Conservation (phyloP, 2,113 vertebrate genomes). For the Scomber japonicus region DNA sequence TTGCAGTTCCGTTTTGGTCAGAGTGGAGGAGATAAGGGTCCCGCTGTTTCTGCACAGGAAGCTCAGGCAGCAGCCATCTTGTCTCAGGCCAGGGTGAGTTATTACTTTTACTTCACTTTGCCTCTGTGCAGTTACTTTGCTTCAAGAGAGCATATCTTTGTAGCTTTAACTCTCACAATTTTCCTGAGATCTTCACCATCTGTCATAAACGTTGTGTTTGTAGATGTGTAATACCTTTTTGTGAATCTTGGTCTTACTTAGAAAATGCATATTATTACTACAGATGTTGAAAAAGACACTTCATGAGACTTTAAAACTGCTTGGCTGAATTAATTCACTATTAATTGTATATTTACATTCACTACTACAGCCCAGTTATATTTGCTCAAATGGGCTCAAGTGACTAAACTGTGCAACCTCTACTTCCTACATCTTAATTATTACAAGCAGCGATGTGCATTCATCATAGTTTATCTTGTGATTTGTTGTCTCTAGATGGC, state of each 20-base stretch:
- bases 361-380: no score
- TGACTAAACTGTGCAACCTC: no score
- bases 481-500: slow-evolving; percentile 88
- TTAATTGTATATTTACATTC: no score
- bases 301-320: background rate
- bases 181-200: background rate
- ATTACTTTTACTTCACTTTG: background rate
- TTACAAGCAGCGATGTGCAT: background rate
- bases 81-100: slow-evolving; percentile 96
- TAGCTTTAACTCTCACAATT: fast-evolving
- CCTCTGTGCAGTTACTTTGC: background rate
- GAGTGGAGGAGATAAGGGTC: slow-evolving; percentile 94
- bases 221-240: no score
- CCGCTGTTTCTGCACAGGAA: slow-evolving; percentile 92
- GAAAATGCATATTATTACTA: no score
- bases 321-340: no score
- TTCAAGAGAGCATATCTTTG: fast-evolving
- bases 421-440: no score
- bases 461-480: background rate
- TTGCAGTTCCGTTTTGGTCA: slow-evolving; percentile 95
- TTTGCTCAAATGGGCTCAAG: no score
- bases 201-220: no score
- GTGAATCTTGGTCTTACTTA: no score
- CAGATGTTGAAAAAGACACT: no score
- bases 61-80: slow-evolving; percentile 98